Percentiles rank a stretch among this genome's conserved stretches.
Evolutionary conservation across 2,113 vertebrate species (phyloP).

Genomic region (Petromus typicus): DNA sequence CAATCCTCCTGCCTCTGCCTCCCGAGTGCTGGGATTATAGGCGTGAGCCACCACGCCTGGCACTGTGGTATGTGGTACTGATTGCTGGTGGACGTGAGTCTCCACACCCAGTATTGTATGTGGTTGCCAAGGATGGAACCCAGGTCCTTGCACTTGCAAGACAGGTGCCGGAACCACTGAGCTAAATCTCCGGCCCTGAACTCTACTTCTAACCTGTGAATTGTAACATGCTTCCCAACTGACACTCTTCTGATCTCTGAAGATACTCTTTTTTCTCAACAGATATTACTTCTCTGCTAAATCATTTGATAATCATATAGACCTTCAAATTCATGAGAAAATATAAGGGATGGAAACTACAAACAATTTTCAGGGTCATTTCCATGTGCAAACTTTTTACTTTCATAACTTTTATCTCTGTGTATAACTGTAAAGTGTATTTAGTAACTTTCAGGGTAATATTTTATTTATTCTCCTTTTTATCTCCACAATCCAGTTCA

Average conservation of each 20-base stretch:
- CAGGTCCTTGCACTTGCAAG: too few species aligned
- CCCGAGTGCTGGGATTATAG: too few species aligned
- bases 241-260: background rate
- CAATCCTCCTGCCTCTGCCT: too few species aligned
- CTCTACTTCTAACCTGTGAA: background rate
- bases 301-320: background rate
- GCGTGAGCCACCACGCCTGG: too few species aligned
- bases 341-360: background rate
- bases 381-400: background rate
- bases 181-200: too few species aligned
- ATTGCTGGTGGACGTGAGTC: too few species aligned
- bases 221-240: background rate
- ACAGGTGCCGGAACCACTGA: too few species aligned
- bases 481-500: background rate
- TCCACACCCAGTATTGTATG: too few species aligned
- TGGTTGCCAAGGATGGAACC: too few species aligned
- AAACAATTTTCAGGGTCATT: slow-evolving; percentile 8
- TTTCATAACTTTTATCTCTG: background rate
- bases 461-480: background rate
- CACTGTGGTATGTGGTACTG: too few species aligned
- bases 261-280: background rate
- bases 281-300: background rate
- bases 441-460: background rate
- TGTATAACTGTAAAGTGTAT: background rate
- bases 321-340: background rate